Base-by-base conservation (phyloP, 2,888 invertebrate genomes). In the Volucella inanis region DNA sequence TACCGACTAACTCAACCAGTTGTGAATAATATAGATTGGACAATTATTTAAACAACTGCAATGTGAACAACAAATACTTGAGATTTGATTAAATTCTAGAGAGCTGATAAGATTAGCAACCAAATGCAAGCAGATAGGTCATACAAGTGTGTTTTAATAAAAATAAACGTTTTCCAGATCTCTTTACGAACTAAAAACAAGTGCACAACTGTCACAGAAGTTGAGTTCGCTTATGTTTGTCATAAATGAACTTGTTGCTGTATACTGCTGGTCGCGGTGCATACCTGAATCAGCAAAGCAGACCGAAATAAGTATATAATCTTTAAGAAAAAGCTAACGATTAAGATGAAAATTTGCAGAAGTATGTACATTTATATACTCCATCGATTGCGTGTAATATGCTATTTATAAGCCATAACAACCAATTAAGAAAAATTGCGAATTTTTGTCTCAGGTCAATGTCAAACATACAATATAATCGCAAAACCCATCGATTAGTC, bases 81-180 rank as follows among this genome's bases (percentile, higher is more conserved):
- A 57, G 31, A 52, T 55, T 64, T 50, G 38, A 77, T 55, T 70
- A 47, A 43, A 57, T 43, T 14, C 22, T 22, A 15, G 38, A 76
- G 50, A 41, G 9, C 31, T 71, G 65, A 75, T 79, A 50, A 71
- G 71, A 80, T 76, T 67, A 59, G 50, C 0, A 2, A n/a, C 45
- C 1, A 15, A 74, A n/a, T 70, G 62, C 49, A 77, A 18, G 8
- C 31, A 57, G 41, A 57, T 38, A 70, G n/a, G 39, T 52, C 39
- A 12, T 14, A n/a, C 2, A 45, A 2, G 1, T 11, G 1, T 18
- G 8, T 1, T 50, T 10, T 22, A 54, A 50, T 49, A 43, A 50
- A 41, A 49, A 41, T 12, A 9, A 18, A 22, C 8, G 11, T 18
- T 39, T 10, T 49, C n/a, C 8, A 50, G 18, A 71, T 9, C 41